Base-by-base conservation (phyloP, 2,888 invertebrate genomes). In the Chloroclysta siterata region DNA sequence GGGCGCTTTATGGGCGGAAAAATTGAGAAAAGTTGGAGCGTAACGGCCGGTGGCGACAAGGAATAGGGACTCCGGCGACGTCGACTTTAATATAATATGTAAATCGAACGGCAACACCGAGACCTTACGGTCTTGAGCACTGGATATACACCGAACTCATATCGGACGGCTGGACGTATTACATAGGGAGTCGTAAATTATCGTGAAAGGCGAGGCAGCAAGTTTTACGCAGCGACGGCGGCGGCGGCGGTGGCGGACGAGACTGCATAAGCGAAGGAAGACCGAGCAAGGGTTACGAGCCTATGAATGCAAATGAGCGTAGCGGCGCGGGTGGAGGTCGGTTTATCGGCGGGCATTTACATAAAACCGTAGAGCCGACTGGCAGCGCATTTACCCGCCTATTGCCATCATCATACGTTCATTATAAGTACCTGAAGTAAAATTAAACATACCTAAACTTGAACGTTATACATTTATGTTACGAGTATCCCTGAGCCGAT, bases 231-330 rank as follows among this genome's bases (percentile, higher is more conserved):
- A 76, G 79, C 78, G 79, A 72, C 78, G 55, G 47, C 48, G 44
- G 46, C 46, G 11, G 44, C 44, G 44, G 73, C 77, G 44, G 73
- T 77, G 47, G 55, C 15, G 81, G 83, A 80, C 81, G 84, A 82
- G 86, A 81, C 83, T 84, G 84, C 86, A 81, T 80, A 80, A 83
- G 83, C 84, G 80, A 78, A 81, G 80, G 83, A 84, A 81, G 82
- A 82, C 79, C 85, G 85, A 84, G 87, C 86, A 89, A 90, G 91
- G 92, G 91, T 93, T 92, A 90, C 88, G 88, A 88, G 90, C 90
- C 92, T 88, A 92, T 93, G 92, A 92, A 93, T 93, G 92, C 91
- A 93, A 92, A 93, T 92, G 90, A 92, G 90, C 83, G 82, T 77
- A 83, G 78, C 81, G 79, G 82, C 84, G 82, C 84, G 81, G 83